A percentile compares a stretch with the other conserved stretches of the same genome.
phyloP scores from a whole-genome alignment of 2,888 invertebrate species.

The Mimas tiliae region DNA sequence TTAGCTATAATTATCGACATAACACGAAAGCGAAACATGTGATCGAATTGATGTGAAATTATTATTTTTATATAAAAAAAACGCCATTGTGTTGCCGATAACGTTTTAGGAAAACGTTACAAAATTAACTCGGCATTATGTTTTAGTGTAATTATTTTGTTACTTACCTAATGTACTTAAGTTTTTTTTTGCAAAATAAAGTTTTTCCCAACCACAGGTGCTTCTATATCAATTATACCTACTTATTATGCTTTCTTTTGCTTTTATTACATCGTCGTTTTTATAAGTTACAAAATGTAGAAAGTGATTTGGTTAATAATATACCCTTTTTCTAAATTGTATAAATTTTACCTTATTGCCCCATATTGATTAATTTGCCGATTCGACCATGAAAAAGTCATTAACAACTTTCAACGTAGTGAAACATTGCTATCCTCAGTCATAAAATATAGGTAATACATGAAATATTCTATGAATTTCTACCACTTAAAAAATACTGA shows the following conservation, averaged over 20 bases:
- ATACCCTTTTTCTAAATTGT: no score
- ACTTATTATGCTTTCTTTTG: not conserved
- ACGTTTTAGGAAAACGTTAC: not conserved
- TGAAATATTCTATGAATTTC: no score
- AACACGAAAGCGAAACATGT: conserved; percentile 23
- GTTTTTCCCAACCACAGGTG: not conserved
- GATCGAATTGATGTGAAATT: conserved; percentile 20
- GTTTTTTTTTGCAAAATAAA: not conserved
- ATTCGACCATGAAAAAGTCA: no score
- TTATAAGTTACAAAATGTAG: not conserved
- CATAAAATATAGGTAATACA: no score
- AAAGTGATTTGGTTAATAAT: not conserved
- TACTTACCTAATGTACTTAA: not conserved
- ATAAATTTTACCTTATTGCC: no score
- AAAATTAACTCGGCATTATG: not conserved
- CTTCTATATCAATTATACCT: not conserved
- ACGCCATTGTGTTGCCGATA: conserved; percentile 24
- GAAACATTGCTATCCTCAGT: no score
- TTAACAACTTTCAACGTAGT: no score
- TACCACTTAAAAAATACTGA: no score
- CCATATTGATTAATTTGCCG: no score
- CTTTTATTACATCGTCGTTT: not conserved
- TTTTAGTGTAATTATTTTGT: not conserved
- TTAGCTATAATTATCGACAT: conserved; percentile 25
- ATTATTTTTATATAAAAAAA: conserved; percentile 9